Conservation (phyloP, 2,797 vertebrate genomes). For the Coracias cyanogaster region DNA sequence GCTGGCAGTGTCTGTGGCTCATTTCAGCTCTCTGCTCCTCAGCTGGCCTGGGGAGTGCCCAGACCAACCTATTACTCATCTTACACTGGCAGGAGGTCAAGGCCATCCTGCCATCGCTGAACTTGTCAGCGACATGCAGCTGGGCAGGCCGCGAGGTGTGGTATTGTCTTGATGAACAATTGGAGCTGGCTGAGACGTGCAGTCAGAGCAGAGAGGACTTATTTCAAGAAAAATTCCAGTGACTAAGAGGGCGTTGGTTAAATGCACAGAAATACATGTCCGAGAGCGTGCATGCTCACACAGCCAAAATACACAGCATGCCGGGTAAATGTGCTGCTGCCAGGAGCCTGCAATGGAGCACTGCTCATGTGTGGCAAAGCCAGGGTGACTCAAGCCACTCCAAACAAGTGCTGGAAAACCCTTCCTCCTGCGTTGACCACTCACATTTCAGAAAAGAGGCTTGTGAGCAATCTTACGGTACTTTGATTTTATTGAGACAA, state of each 20-base stretch:
- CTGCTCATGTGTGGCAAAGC: neutral
- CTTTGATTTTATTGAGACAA: neutral
- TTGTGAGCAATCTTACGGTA: neutral
- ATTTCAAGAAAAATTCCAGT: neutral
- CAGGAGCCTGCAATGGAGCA: neutral
- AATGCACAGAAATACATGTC: fast-evolving
- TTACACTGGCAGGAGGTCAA: slow-evolving; percentile 20
- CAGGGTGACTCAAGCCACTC: neutral
- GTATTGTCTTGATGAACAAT: slow-evolving; percentile 40
- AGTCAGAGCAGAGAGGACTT: neutral
- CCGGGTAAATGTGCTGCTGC: neutral
- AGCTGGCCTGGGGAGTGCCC: neutral
- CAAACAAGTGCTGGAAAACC: neutral
- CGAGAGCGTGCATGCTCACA: fast-evolving
- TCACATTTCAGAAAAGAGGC: neutral
- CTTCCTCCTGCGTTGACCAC: neutral
- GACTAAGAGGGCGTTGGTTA: neutral
- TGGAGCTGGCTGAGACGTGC: neutral
- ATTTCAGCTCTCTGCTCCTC: neutral
- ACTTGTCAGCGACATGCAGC: neutral
- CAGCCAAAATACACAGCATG: fast-evolving
- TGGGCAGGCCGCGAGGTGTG: neutral
- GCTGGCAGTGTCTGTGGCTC: neutral
- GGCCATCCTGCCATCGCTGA: slow-evolving; percentile 12
- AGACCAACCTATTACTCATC: neutral